Conservation (phyloP, 2,113 vertebrate genomes). For the Hyperoodon ampullatus region DNA sequence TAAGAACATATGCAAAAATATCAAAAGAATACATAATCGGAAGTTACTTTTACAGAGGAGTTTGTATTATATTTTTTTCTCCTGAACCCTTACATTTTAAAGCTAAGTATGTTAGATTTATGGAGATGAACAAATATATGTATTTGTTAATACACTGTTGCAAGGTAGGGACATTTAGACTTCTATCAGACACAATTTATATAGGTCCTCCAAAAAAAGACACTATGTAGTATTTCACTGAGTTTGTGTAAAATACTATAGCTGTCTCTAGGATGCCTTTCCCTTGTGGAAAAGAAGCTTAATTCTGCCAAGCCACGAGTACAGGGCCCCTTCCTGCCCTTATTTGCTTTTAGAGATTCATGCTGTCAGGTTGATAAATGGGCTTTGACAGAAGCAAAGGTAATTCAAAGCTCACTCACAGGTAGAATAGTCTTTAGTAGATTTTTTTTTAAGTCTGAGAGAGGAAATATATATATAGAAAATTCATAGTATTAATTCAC, state of each 20-base stretch:
- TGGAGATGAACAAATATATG: not conserved
- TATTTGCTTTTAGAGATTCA: constrained; percentile 81
- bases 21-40: not conserved
- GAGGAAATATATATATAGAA: constrained; percentile 39
- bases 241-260: constrained; percentile 56
- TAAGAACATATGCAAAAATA: not conserved
- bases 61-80: not conserved
- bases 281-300: constrained; percentile 61
- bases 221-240: constrained; percentile 61
- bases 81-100: not conserved
- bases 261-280: constrained; percentile 59
- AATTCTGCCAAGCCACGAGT: constrained; percentile 59
- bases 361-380: constrained; percentile 81
- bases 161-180: not conserved
- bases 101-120: constrained; percentile 29
- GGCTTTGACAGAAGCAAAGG: constrained; percentile 79
- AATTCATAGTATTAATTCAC: constrained; percentile 33
- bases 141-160: not conserved
- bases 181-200: not conserved
- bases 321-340: constrained; percentile 67
- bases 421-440: constrained; percentile 73
- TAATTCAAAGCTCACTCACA: constrained; percentile 80
- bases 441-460: constrained; percentile 60
- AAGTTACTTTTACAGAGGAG: not conserved
- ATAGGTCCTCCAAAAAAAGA: not conserved